Base-by-base conservation (phyloP, 1,140 invertebrate genomes). In the Ylistrum balloti region DNA sequence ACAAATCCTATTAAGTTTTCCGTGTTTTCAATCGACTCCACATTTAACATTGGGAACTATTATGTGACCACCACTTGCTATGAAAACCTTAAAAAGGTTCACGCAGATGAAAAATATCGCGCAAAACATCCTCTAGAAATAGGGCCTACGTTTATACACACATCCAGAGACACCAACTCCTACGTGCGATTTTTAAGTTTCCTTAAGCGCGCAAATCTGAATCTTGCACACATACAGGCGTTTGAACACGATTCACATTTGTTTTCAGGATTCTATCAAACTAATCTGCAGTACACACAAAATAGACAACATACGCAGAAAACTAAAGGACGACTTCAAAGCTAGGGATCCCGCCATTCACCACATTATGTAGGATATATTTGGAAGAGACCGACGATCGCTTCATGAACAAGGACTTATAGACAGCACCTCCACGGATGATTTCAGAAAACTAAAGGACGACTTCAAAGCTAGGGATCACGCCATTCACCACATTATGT, bases 221-320 rank as follows among this genome's bases (percentile, higher is more conserved):
- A 88, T 34, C 33, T 88, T 22, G 85, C 28, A 33, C 17, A 74
- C 33, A 88, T 33, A 45, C 88, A 88, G 34, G 48, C 33, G n/a
- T 32, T 85, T 88, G 35, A 90, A 88, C 86, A 85, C 34, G 9
- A 28, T 48, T 41, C 34, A 20, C 28, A 86, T 86, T 33, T 90
- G 90, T 33, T 90, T 90, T 32, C 86, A 88, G 88, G 48, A 90
- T 88, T 45, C 86, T n/a, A 41, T 33, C n/a, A 88, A 90, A 38
- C 22, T 85, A 2, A 17, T 87, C n/a, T 87, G 89, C 56, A 38
- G 38, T 56, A 41, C 34, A 34, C 89, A 90, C 33, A 90, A 90
- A 32, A 90, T 34, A 13, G 41, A 41, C 41, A 90, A 85, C 22
- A 74, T 35, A 34, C 38, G 85, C 33, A 2, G n/a, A 15, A 90